These are phyloP conservation scores for Byasa hedistus DNA, from an alignment of 2,888 invertebrate genomes.

Conservation along the genomic window DNA sequence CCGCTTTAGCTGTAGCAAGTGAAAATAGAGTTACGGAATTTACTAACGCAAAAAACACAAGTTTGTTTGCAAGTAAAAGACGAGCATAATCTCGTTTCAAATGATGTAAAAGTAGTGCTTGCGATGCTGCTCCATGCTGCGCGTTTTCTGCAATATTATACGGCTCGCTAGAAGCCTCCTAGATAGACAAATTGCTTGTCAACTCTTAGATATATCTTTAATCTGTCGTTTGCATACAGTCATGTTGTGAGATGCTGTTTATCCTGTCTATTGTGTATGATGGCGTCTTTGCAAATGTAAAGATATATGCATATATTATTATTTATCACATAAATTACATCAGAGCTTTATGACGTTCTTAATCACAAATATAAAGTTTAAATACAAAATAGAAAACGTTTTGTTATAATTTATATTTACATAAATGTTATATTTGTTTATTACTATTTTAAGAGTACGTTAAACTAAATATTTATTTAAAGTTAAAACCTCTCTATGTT, in stretches of 20 bases:
- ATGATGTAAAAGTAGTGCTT: background rate
- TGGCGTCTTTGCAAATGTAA: constrained; percentile 8
- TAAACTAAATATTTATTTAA: too few relatives aligned
- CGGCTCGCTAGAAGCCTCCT: background rate
- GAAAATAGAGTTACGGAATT: too few relatives aligned
- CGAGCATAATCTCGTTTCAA: background rate
- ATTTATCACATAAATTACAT: background rate
- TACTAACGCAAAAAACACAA: too few relatives aligned
- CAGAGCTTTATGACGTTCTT: background rate
- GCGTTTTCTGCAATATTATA: constrained; percentile 1
- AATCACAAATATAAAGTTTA: background rate
- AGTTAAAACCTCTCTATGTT: too few relatives aligned
- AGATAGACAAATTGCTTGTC: constrained; percentile 19
- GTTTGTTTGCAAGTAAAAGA: background rate
- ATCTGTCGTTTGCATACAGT: constrained; percentile 17
- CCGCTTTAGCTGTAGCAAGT: too few relatives aligned
- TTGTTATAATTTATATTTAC: background rate
- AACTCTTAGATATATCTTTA: constrained; percentile 20
- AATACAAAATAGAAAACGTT: background rate
- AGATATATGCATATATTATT: background rate
- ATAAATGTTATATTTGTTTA: too few relatives aligned
- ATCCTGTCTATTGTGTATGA: constrained; percentile 14
- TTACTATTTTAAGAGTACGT: too few relatives aligned
- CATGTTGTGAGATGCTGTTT: constrained; percentile 21
- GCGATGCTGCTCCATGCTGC: background rate